Conservation (phyloP, 2,888 invertebrate species). For the Rotaria magnacalcarata region DNA sequence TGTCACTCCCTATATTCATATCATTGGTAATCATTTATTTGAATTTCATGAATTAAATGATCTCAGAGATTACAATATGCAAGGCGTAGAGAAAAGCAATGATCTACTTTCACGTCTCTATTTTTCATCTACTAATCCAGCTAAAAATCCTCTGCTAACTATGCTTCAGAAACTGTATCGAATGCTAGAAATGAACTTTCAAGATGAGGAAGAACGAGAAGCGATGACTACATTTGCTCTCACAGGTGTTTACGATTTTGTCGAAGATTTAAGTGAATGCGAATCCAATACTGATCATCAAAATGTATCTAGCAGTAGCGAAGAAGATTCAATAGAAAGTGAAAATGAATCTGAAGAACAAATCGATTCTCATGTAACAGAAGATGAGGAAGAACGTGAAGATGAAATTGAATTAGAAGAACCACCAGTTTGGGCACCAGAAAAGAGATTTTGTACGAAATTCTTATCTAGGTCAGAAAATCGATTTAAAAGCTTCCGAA, state of each 20-base stretch:
- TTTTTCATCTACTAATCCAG: neutral
- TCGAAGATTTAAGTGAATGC: neutral
- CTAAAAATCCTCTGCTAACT: neutral
- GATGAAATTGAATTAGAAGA: neutral
- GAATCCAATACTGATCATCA: neutral
- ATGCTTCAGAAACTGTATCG: neutral
- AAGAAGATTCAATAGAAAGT: neutral
- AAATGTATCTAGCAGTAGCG: neutral
- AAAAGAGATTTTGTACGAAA: neutral
- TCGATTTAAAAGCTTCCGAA: neutral
- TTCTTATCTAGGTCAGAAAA: neutral
- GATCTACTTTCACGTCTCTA: neutral
- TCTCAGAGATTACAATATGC: neutral
- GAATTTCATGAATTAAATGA: neutral
- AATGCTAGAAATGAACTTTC: neutral
- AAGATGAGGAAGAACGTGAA: neutral
- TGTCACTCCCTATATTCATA: neutral
- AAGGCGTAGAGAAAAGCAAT: neutral
- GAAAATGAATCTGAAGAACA: neutral
- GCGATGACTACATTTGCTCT: neutral
- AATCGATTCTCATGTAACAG: neutral
- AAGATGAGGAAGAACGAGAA: neutral
- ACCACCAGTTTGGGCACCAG: neutral
- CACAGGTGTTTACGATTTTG: neutral
- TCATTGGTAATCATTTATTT: neutral